Conservation (phyloP, 2,113 vertebrate genomes). For the Callaeas wilsoni region DNA sequence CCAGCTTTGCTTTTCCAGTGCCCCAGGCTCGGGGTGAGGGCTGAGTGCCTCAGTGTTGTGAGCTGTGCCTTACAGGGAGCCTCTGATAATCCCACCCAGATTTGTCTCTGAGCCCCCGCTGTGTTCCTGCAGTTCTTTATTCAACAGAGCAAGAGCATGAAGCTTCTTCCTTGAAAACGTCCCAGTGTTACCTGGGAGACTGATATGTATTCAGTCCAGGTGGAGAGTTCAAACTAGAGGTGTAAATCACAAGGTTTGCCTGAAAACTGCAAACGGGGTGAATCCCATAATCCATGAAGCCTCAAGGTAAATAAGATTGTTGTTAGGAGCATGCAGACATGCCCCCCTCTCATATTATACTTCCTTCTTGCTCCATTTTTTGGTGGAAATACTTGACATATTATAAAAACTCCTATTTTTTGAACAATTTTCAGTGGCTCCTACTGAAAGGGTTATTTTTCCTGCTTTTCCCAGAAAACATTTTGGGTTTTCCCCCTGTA, state of each 20-base stretch:
- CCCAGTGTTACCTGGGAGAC: not conserved
- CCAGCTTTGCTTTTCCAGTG: not conserved
- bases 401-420: not conserved
- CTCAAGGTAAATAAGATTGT: not conserved
- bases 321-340: not conserved
- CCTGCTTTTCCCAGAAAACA: not conserved
- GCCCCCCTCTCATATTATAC: not conserved
- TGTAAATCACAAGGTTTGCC: not conserved
- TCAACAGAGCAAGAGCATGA: not conserved
- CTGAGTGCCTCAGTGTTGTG: not conserved
- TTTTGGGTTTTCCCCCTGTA: not conserved
- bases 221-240: not conserved
- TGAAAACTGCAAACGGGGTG: not conserved
- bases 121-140: not conserved
- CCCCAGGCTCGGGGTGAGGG: not conserved
- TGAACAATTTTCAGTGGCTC: not conserved
- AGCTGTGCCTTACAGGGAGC: not conserved
- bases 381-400: not conserved
- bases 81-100: not conserved
- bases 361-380: not conserved
- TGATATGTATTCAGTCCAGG: not conserved
- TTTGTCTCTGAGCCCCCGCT: not conserved
- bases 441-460: not conserved
- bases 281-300: not conserved
- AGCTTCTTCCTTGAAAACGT: not conserved